phyloP scores from a whole-genome alignment of 2,113 vertebrate genomes.

The Oncorhynchus nerka region DNA sequence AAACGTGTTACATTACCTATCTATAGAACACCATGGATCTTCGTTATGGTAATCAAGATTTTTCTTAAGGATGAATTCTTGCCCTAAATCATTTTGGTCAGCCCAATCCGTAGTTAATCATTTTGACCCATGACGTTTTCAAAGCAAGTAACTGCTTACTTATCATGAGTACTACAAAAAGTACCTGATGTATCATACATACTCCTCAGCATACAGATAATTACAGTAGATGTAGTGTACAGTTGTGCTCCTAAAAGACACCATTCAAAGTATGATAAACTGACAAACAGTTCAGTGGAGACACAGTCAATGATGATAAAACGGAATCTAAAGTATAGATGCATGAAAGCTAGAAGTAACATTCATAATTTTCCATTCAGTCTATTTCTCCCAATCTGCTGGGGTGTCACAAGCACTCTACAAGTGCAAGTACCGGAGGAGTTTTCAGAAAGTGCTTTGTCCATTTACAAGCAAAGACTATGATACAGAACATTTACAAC shows the following conservation, averaged over 20 bases:
- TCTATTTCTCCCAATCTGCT: slow-evolving; percentile 37
- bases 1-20: slow-evolving; percentile 18
- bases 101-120: no score
- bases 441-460: slow-evolving; percentile 57
- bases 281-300: not conserved
- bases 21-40: slow-evolving; percentile 22
- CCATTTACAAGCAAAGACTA: slow-evolving; percentile 49
- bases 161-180: not conserved
- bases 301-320: slow-evolving; percentile 17
- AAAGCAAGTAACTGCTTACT: slow-evolving; percentile 15
- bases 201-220: not conserved
- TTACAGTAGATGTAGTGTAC: not conserved
- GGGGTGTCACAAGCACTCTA: slow-evolving; percentile 43
- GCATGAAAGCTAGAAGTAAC: slow-evolving; percentile 3
- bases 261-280: slow-evolving; percentile 8
- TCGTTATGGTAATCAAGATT: no score
- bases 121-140: slow-evolving; percentile 7
- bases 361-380: slow-evolving; percentile 52
- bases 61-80: no score
- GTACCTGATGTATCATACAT: not conserved
- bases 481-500: slow-evolving; percentile 57
- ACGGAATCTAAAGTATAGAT: not conserved
- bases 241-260: slow-evolving; percentile 8
- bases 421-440: slow-evolving; percentile 50
- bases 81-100: no score